Conservation (phyloP, 2,888 invertebrate genomes). For the Caenorhabditis sinica region DNA sequence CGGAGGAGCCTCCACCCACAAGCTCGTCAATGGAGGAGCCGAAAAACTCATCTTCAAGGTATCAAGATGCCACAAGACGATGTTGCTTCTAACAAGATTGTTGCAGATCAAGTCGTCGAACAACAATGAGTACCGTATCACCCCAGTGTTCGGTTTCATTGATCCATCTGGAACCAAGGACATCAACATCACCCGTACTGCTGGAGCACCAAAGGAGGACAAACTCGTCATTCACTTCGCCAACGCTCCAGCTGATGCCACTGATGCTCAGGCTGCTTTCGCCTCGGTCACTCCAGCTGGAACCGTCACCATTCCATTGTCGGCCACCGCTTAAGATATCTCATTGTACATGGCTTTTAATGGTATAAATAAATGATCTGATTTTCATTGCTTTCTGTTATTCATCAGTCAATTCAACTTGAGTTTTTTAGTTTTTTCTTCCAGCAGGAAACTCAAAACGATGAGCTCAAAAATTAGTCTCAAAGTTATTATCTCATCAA, state of each 20-base stretch:
- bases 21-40: slow-evolving; percentile 63
- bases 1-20: slow-evolving; percentile 65
- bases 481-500: no score
- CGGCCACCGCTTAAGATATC: slow-evolving; percentile 42
- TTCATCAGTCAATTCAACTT: not conserved
- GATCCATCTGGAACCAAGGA: slow-evolving; percentile 68
- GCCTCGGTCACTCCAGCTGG: slow-evolving; percentile 54
- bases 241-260: slow-evolving; percentile 67
- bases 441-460: no score
- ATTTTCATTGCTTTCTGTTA: not conserved
- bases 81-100: no score
- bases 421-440: not conserved
- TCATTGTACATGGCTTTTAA: not conserved
- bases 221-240: slow-evolving; percentile 68
- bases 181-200: slow-evolving; percentile 67
- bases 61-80: not conserved
- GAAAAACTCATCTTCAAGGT: slow-evolving; percentile 61
- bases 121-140: slow-evolving; percentile 74
- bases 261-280: slow-evolving; percentile 70
- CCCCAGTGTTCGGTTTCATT: slow-evolving; percentile 76
- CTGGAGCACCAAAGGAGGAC: slow-evolving; percentile 68
- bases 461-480: no score
- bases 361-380: not conserved
- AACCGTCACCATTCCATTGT: slow-evolving; percentile 64
- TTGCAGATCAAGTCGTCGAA: slow-evolving; percentile 72